phyloP scores from a whole-genome alignment of 2,113 vertebrate species.

The Cavia aperea region DNA sequence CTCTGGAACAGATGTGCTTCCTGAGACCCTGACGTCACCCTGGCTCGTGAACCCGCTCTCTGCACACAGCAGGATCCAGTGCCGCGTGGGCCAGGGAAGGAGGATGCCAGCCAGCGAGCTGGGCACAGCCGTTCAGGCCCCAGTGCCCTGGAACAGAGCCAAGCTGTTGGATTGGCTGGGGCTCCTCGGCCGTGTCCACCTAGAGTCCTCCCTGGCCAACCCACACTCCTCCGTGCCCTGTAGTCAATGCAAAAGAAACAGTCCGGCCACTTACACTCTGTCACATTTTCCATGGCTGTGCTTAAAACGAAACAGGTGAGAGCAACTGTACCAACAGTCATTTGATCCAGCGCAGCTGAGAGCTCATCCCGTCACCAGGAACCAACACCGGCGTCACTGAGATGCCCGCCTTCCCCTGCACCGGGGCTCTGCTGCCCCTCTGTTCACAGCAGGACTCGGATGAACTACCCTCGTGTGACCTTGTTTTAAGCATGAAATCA shows the following conservation, averaged over 20 bases:
- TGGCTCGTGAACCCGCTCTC: not conserved
- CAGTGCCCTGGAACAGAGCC: not conserved
- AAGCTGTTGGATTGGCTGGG: too few relatives aligned
- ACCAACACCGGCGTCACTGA: rapidly evolving
- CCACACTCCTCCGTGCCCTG: not conserved
- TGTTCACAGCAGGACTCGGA: rapidly evolving
- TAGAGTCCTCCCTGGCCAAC: not conserved
- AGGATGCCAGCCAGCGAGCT: not conserved
- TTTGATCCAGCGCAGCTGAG: not conserved
- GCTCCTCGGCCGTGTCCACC: not conserved
- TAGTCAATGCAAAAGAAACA: not conserved
- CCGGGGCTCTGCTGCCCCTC: rapidly evolving
- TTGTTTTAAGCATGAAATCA: not conserved
- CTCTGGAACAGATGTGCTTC: not conserved
- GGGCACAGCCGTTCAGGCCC: not conserved
- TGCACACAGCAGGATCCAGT: rapidly evolving
- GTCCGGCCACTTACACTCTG: not conserved
- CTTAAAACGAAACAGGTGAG: slow-evolving; percentile 21
- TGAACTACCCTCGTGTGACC: not conserved
- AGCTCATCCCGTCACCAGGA: not conserved
- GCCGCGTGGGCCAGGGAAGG: rapidly evolving
- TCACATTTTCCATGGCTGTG: not conserved
- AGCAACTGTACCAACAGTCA: not conserved
- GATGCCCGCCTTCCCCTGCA: rapidly evolving
- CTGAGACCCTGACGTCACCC: not conserved